Conservation (phyloP, 2,888 invertebrate genomes). For the Conus canariensis region DNA sequence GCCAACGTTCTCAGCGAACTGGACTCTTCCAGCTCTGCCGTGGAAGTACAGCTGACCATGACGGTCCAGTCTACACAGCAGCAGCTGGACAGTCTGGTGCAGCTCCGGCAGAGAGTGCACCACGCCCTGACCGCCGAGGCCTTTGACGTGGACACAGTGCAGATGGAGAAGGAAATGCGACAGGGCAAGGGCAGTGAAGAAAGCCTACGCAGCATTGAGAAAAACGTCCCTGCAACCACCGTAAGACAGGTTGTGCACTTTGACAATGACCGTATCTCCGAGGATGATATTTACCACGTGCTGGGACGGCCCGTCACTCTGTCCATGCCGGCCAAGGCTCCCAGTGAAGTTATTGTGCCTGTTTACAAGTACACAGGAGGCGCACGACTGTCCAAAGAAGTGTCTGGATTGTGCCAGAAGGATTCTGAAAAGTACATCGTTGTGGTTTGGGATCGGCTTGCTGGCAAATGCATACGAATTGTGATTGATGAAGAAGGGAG, state of each 20-base stretch:
- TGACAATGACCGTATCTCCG: background rate
- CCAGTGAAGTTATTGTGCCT: background rate
- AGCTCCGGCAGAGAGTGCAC: background rate
- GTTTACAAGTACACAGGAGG: background rate
- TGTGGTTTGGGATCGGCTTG: background rate
- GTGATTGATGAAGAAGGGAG: background rate
- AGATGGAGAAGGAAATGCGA: conserved; percentile 8
- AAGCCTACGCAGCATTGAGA: background rate
- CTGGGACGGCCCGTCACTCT: background rate
- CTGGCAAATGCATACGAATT: background rate
- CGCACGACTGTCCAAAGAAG: background rate
- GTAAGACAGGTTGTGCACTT: conserved; percentile 3
- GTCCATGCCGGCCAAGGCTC: background rate
- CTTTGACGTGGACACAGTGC: conserved; percentile 4
- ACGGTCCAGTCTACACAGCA: background rate
- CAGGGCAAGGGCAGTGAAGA: background rate
- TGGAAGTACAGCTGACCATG: background rate
- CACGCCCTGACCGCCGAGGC: background rate
- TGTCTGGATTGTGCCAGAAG: background rate
- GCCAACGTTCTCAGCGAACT: background rate
- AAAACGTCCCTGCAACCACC: background rate
- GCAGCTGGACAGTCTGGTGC: background rate
- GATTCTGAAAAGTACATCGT: background rate
- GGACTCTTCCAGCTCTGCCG: background rate
- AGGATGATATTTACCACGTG: background rate